Evolutionary conservation across 1,140 invertebrate species (phyloP), one percentile per base, ranked within the genome.

Genomic region (Agrilus planipennis): DNA sequence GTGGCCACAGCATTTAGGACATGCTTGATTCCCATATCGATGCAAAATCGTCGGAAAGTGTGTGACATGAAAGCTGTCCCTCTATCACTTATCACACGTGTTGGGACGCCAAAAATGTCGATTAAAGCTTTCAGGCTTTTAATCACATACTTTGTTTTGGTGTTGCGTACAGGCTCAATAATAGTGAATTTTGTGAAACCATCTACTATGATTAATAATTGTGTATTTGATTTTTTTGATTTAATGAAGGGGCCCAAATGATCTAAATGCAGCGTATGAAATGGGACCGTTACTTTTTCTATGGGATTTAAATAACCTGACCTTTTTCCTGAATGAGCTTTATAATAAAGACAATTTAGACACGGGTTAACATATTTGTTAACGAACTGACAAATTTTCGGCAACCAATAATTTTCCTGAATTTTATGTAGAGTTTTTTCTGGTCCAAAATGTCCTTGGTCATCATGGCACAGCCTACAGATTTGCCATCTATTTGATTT

Each of bases 41-140:
- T 20, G 29, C 54, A 54, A 34, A 53, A 52, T 12, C 51, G 28
- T 25, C 41, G 30, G 28, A 58, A 45, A 22, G 48, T 35, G 3
- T 21, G 16, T n/a, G 45, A 51, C 23, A 32, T 50, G 43, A 57
- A 61, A 40, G 55, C 56, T 7, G 57, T 58, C 2, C 52, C 59
- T 12, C 51, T 22, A 42, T 63, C 59, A 3, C 53, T 55, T 20
- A 63, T 47, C 2, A 61, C 23, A 31, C 40, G 18, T 2, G 37
- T 43, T 11, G 58, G 56, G 11, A 50, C 50, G 15, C 55, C 54
- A 46, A 58, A 58, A 18, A 46, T 39, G n/a, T 49, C 48, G 7
- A 57, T 30, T 6, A 41, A 17, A 30, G 22, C 23, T n/a, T 21
- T 5, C 25, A 45, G 16, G 7, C 17, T 9, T 12, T 19, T n/a